Evolutionary conservation across 2,113 vertebrate species (phyloP).

Genomic region (Istiophorus platypterus): DNA sequence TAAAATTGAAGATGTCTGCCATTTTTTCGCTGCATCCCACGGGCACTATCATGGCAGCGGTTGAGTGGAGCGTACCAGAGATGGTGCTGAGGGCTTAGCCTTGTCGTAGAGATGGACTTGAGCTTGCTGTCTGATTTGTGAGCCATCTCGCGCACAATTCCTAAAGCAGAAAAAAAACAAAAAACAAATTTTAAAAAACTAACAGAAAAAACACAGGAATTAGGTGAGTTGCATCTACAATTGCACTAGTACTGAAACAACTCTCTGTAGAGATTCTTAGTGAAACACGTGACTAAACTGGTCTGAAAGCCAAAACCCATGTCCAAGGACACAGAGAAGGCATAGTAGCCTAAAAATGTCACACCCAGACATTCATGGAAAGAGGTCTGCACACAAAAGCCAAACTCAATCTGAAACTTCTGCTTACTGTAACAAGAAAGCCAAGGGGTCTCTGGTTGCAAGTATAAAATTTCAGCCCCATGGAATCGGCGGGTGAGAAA

Average conservation of each 20-base stretch:
- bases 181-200: too few species aligned
- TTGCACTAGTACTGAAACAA: not conserved
- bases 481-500: constrained; percentile 61
- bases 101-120: constrained; percentile 81
- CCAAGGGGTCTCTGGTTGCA: constrained; percentile 59
- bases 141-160: constrained; percentile 81
- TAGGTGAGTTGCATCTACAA: not conserved
- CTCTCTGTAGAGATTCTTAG: not conserved
- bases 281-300: not conserved
- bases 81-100: constrained; percentile 83
- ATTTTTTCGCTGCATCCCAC: not conserved
- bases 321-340: not conserved
- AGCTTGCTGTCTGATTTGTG: constrained; percentile 83
- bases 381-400: constrained; percentile 41
- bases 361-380: constrained; percentile 35
- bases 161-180: constrained; percentile 53
- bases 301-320: not conserved
- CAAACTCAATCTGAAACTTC: constrained; percentile 20
- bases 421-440: constrained; percentile 25
- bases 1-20: constrained; percentile 14
- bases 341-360: constrained; percentile 33
- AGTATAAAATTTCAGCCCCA: constrained; percentile 64
- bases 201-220: not conserved
- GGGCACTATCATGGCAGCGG: not conserved
- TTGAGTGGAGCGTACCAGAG: constrained; percentile 79